Evolutionary conservation across 2,113 vertebrate genomes (phyloP), one percentile per base, ranked within the genome.

Genomic region (Sclerurus mexicanus): DNA sequence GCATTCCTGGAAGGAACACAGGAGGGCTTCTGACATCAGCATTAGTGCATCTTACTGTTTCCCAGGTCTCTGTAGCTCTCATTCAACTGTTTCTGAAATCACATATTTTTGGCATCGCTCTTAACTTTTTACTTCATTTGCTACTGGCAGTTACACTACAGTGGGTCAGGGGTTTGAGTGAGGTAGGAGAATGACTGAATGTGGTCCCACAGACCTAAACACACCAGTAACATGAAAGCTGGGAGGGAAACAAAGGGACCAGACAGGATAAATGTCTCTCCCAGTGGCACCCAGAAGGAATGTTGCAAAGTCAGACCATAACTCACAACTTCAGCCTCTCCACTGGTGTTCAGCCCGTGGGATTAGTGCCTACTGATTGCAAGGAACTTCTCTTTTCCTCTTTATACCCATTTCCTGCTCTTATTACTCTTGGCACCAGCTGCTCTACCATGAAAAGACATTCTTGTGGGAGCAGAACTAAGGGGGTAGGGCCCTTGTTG

Each of bases 341-440:
- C 21, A 8, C 0, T 1, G 1, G 5, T 53, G 72, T 50, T 77
- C 1, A 2, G 31, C 44, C 72, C 71, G 42, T 40, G 67, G 64
- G 53, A 46, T 53, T 62, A 44, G 76, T 58, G 66, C 49, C 66
- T 66, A 24, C 53, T 68, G 18, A 19, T 50, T 76, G 47, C 50
- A 92, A 13, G 1, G 2, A 86, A 49, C 56, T 63, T 69, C 30
- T 49, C 50, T 66, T 82, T 91, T 82, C 44, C 37, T 91, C 58
- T 85, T 87, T 23, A 56, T 94, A 80, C 37, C 69, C 66, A 6
- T 77, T 96, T 96, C 69, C 85, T 79, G 44, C 67, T 73, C 58
- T 69, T 95, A 40, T 77, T 93, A 46, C 75, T 93, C 81, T 95
- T 95, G 91, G 91, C 74, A 91, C n/a, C 19, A 17, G 69, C 14